Base-by-base conservation (phyloP, 2,888 invertebrate genomes). In the Pyrrhia umbra region DNA sequence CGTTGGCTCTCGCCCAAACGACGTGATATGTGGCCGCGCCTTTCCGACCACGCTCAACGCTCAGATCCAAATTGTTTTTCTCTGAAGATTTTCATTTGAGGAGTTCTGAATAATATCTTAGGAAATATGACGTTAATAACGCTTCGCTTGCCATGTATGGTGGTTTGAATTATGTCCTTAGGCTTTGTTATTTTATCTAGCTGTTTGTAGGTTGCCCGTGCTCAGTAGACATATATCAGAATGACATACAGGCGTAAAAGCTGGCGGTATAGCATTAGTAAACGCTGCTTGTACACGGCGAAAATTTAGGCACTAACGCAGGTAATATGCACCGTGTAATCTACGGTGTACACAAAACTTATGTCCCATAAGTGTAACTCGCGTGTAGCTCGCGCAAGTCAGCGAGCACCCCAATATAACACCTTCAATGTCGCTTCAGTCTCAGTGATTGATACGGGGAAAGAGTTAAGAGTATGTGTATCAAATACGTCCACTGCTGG, bases 1-100 rank as follows among this genome's bases (percentile, higher is more conserved):
- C 45, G 42, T 73, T 83, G 82, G 84, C 82, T 47, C 37, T 13
- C 25, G 46, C 76, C 84, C 80, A 80, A 84, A 75, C 68, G 63
- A 46, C 67, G 68, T 81, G 76, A 83, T 77, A 74, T 76, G 78
- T 77, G 66, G 73, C 51, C 58, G 52, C 65, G 60, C 66, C 75
- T 80, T 68, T 60, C 52, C 62, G 42, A 72, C 62, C 49, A 52
- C 49, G 46, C 34, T 77, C 68, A 75, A 46, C 68, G 67, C 67
- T 64, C 42, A 67, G 43, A 60, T 62, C 65, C 55, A 62, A 74
- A 77, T 75, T 70, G 56, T 68, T 77, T 75, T 77, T 65, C 75
- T 50, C 47, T 65, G 25, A 54, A 71, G 72, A 59, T 64, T 72
- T 72, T 77, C 49, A 54, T 64, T 59, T 66, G 52, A 70, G 54